Conservation (phyloP, 2,797 vertebrate species). For the Brachyalestes nurse region DNA sequence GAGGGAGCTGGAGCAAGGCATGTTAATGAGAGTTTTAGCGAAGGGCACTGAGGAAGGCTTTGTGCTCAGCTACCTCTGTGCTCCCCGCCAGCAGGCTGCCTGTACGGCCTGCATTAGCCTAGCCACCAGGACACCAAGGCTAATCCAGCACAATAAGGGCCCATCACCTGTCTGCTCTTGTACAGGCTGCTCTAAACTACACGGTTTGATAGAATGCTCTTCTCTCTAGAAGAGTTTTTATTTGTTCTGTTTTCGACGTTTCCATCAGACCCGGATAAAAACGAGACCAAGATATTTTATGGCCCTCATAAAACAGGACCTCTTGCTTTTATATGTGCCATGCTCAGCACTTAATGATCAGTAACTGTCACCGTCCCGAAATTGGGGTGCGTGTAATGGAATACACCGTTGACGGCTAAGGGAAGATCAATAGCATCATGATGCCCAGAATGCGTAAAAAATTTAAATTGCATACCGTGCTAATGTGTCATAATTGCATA, state of each 20-base stretch:
- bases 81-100: conserved; percentile 30
- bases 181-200: background rate
- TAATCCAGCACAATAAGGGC: conserved; percentile 32
- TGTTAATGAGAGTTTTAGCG: conserved; percentile 56
- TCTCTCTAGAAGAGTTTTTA: background rate
- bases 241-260: background rate
- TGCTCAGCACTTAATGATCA: conserved; percentile 24
- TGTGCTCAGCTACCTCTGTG: conserved; percentile 40
- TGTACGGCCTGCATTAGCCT: conserved; percentile 33
- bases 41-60: conserved; percentile 51
- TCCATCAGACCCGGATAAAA: background rate
- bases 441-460: background rate
- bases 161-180: conserved; percentile 16
- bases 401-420: background rate
- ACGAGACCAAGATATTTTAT: background rate
- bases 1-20: conserved; percentile 38
- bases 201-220: background rate
- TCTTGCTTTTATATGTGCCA: conserved; percentile 1
- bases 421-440: background rate
- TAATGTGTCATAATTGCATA: conserved; percentile 29
- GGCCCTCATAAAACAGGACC: conserved; percentile 1
- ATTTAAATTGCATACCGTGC: background rate
- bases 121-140: conserved; percentile 8
- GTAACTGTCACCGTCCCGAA: conserved; percentile 1
- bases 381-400: conserved; percentile 2